Base-by-base conservation (phyloP, 53 echinoderm and acorn worm genomes). In the Luidia sarsii region DNA sequence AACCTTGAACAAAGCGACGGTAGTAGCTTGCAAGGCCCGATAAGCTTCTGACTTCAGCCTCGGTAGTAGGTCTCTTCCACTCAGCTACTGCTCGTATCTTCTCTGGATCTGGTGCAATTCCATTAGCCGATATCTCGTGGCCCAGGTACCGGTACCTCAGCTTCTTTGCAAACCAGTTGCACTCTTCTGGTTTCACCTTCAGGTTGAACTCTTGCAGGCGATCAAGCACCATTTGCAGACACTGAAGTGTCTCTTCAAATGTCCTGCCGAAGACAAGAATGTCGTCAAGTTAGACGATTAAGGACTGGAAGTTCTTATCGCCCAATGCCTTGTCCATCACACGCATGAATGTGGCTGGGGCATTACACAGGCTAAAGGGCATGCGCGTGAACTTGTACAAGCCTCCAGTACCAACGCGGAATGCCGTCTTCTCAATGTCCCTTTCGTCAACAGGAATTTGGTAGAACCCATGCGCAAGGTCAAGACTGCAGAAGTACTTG, bases 401-500 rank as follows among this genome's bases (percentile, higher is more conserved):
- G 5, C 94, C 91, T 2, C 91, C 91, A 7, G 94, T 94, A 3
- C 94, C 89, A 8, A 82, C 82, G n/a, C n/a, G n/a, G n/a, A n/a
- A n/a, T n/a, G n/a, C n/a, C n/a, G n/a, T n/a, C n/a, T n/a, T n/a
- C n/a, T n/a, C n/a, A n/a, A n/a, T n/a, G n/a, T n/a, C n/a, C n/a
- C n/a, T n/a, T n/a, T n/a, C n/a, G n/a, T n/a, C n/a, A n/a, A n/a
- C n/a, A n/a, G n/a, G n/a, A n/a, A n/a, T n/a, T n/a, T n/a, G n/a
- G n/a, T n/a, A n/a, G n/a, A n/a, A n/a, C n/a, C n/a, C n/a, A n/a
- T n/a, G n/a, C n/a, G n/a, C n/a, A n/a, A n/a, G n/a, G n/a, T n/a
- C n/a, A n/a, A n/a, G n/a, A n/a, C n/a, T n/a, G n/a, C n/a, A n/a
- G n/a, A n/a, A n/a, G n/a, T n/a, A n/a, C n/a, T n/a, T n/a, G n/a